phyloP scores from a whole-genome alignment of 1,140 invertebrate genomes.

The Heliconius melpomene region DNA sequence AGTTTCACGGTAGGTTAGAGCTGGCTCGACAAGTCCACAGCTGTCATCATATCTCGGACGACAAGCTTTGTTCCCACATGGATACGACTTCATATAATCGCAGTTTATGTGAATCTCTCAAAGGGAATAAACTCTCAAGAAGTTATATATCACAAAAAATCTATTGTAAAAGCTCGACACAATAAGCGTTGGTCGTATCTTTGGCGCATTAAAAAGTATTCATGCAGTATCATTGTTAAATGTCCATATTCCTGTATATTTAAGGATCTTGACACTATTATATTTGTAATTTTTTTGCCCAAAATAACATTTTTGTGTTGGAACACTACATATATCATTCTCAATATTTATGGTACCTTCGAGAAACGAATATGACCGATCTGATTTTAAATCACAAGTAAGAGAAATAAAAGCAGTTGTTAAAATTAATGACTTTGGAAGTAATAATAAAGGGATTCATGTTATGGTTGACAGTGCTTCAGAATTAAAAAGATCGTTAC shows the following conservation, averaged over 20 bases:
- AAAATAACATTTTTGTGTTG: slow-evolving; percentile 26
- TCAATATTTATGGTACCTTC: neutral
- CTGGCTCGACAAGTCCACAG: slow-evolving; percentile 65
- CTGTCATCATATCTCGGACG: slow-evolving; percentile 70
- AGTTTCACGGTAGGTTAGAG: slow-evolving; percentile 69
- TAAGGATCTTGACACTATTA: slow-evolving; percentile 68
- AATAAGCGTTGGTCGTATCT: slow-evolving; percentile 75
- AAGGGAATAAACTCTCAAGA: slow-evolving; percentile 71
- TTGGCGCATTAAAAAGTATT: slow-evolving; percentile 80
- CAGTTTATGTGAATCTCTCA: slow-evolving; percentile 76
- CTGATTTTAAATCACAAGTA: neutral
- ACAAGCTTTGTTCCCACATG: slow-evolving; percentile 66
- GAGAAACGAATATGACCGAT: neutral
- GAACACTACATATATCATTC: slow-evolving; percentile 12
- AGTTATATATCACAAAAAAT: slow-evolving; percentile 66
- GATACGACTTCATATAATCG: slow-evolving; percentile 79
- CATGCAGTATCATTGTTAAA: slow-evolving; percentile 72
- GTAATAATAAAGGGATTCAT: neutral
- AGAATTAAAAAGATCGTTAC: slow-evolving; percentile 59
- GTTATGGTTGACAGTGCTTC: slow-evolving; percentile 31
- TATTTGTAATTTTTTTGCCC: slow-evolving; percentile 52
- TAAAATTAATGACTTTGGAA: slow-evolving; percentile 14
- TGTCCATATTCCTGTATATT: slow-evolving; percentile 50
- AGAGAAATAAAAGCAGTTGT: neutral
- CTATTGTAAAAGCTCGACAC: slow-evolving; percentile 62